Evolutionary conservation across 2,113 vertebrate genomes (phyloP), one percentile per base, ranked within the genome.

Genomic region (Daubentonia madagascariensis): DNA sequence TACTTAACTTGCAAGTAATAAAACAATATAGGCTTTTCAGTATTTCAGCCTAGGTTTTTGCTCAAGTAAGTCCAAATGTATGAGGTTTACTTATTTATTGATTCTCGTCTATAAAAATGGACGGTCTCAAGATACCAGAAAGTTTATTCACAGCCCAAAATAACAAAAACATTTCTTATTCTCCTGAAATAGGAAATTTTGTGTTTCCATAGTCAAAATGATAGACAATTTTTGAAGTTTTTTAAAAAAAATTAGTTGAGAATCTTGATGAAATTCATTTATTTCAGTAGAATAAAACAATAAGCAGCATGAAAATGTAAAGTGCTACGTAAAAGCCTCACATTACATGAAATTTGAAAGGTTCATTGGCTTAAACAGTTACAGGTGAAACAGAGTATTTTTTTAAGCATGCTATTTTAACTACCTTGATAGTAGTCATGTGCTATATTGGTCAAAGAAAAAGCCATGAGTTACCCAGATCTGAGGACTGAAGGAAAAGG

Each of bases 261-360:
- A 94, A 94, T 97, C 93, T 95, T 97, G 81, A 89, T 96, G 96
- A 95, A 96, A 97, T 84, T 84, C 30, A 80, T 97, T 98, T 98
- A 98, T 98, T 98, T 97, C 94, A 95, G 94, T 90, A 96, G 92
- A 97, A 95, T 97, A 96, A 97, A 97, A 96, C 81, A 96, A 61
- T 85, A 95, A 98, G 97, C 97, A 98, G 97, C 96, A 97, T 97
- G 90, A 76, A 96, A 93, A 96, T 52, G 48, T 97, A 96, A 97
- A 97, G 97, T 97, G 96, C 97, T 92, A 98, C 79, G 96, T 67
- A 94, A 88, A 97, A 94, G 90, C 79, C 88, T 88, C 89, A 59
- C n/a, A n/a, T 83, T 54, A 96, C 75, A 97, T 81, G 85, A 85
- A 96, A 72, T 17, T 8, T 76, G 52, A 93, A 93, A 92, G 68